These are phyloP conservation scores for Macrophya alboannulata DNA, from an alignment of 2,888 invertebrate species.

Conservation along the genomic window DNA sequence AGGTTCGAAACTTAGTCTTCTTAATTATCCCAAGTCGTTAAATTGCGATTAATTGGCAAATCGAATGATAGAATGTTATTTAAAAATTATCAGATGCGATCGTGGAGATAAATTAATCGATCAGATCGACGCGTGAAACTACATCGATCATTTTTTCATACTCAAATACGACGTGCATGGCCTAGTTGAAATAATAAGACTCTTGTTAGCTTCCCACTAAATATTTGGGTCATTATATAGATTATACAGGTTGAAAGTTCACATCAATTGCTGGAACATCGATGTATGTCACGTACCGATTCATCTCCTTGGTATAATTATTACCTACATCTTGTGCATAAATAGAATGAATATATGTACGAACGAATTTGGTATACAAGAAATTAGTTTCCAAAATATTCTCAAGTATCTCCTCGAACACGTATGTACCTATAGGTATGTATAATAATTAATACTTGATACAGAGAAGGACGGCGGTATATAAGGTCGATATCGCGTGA, in stretches of 20 bases:
- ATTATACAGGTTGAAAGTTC: conserved; percentile 17
- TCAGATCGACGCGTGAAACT: not conserved
- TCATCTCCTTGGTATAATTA: not conserved
- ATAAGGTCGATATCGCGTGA: conserved; percentile 48
- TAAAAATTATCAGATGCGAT: conserved; percentile 1
- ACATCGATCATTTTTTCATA: not conserved
- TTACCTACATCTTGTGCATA: not conserved
- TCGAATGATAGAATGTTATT: not conserved
- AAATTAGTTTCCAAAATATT: conserved; percentile 6
- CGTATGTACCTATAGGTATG: not conserved
- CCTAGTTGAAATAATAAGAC: conserved; percentile 9
- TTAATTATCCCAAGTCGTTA: not conserved
- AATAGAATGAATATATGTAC: not conserved
- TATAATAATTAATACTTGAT: conserved; percentile 16
- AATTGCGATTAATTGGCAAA: not conserved
- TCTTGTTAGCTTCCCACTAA: conserved; percentile 6
- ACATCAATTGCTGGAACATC: not conserved
- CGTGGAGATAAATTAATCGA: not conserved
- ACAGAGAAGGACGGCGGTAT: not conserved
- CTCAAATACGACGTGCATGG: conserved; percentile 8
- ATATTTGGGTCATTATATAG: not conserved
- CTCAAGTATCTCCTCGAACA: not conserved
- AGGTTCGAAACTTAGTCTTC: not conserved
- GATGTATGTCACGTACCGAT: not conserved
- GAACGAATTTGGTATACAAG: not conserved